Conservation (phyloP, 2,888 invertebrate genomes). For the Aradus depressus region DNA sequence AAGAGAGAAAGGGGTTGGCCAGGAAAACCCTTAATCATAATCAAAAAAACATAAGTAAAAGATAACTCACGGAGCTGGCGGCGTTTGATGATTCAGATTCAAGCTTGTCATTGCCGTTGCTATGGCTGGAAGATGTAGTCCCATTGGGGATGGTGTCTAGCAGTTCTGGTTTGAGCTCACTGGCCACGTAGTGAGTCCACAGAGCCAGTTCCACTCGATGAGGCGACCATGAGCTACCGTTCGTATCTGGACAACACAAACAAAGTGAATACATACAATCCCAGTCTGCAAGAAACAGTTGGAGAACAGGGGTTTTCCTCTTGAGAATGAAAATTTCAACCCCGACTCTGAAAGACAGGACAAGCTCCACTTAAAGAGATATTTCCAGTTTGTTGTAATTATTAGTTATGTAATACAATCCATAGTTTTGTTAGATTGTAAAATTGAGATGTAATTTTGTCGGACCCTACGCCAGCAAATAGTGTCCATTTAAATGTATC, state of each 20-base stretch:
- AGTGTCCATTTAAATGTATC: too few relatives aligned
- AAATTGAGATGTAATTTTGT: too few relatives aligned
- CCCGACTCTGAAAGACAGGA: too few relatives aligned
- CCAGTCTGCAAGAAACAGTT: too few relatives aligned
- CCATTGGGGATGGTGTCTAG: slow-evolving; percentile 58
- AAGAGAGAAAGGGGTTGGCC: background rate
- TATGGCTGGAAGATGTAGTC: slow-evolving; percentile 21
- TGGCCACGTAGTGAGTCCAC: slow-evolving; percentile 85
- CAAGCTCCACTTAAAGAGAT: too few relatives aligned
- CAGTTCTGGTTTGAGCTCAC: slow-evolving; percentile 72
- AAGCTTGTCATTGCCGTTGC: slow-evolving; percentile 24
- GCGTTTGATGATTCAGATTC: slow-evolving; percentile 25
- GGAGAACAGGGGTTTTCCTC: too few relatives aligned
- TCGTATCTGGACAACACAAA: slow-evolving; percentile 35
- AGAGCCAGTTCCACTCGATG: slow-evolving; percentile 77
- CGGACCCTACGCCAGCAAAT: too few relatives aligned
- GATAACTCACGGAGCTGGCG: slow-evolving; percentile 22
- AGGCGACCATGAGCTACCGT: slow-evolving; percentile 43
- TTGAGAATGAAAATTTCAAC: too few relatives aligned
- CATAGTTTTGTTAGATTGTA: too few relatives aligned
- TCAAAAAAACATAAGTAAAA: slow-evolving; percentile 2
- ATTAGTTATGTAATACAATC: too few relatives aligned
- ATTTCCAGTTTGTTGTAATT: too few relatives aligned
- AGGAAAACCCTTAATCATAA: background rate
- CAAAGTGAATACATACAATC: slow-evolving; percentile 1